Conservation (phyloP, 1,140 invertebrate genomes). For the Oryctes rhinoceros region DNA sequence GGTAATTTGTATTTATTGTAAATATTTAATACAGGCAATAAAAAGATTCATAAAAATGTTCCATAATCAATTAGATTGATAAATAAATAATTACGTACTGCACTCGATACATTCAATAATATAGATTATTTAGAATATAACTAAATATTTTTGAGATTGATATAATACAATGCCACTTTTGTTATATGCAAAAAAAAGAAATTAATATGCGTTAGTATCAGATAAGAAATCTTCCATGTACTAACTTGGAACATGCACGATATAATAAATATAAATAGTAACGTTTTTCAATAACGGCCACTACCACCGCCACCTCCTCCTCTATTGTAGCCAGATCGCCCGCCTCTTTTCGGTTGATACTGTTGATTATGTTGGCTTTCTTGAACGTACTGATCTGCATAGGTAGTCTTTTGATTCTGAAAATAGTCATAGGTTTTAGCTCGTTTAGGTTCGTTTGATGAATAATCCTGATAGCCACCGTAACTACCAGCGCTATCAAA, state of each 20-base stretch:
- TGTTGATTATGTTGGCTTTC: conserved; percentile 58
- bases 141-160: background rate
- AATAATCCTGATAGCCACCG: conserved; percentile 48
- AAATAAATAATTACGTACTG: conserved; percentile 6
- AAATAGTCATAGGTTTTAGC: conserved; percentile 58
- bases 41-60: background rate
- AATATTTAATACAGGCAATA: conserved; percentile 25
- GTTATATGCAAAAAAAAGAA: conserved; percentile 1
- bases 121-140: background rate
- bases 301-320: conserved; percentile 44
- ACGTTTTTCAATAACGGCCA: background rate
- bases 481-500: conserved; percentile 52
- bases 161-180: background rate
- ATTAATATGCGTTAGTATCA: background rate
- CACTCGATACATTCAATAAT: background rate
- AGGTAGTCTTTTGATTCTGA: conserved; percentile 55
- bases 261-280: background rate
- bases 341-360: conserved; percentile 53
- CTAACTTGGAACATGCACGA: background rate
- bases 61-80: background rate
- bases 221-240: background rate
- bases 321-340: conserved; percentile 44
- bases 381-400: conserved; percentile 60
- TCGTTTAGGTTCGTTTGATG: conserved; percentile 51
- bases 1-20: background rate